Evolutionary conservation across 2,797 vertebrate genomes (phyloP).

Genomic region (Philypnodon macrostomus): DNA sequence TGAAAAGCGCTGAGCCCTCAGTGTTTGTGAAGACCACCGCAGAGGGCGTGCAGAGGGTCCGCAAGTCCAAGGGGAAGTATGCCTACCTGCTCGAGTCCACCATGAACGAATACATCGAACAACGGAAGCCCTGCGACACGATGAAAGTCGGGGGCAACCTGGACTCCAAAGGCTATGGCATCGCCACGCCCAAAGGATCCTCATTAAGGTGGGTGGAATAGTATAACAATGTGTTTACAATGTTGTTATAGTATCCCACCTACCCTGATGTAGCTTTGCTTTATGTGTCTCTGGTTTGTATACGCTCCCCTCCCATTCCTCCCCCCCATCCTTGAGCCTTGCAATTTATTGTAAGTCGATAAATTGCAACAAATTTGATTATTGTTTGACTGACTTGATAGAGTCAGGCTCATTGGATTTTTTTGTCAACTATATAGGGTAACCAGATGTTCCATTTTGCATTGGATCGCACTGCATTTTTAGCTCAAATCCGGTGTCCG

Average conservation of each 20-base stretch:
- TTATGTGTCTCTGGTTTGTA: conserved; percentile 98
- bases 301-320: conserved; percentile 72
- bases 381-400: conserved; percentile 15
- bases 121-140: conserved; percentile 98
- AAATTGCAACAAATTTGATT: conserved; percentile 68
- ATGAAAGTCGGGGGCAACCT: conserved; percentile 99
- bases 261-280: conserved; percentile 99
- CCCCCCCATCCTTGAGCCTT: conserved; percentile 54
- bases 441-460: no score
- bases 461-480: no score
- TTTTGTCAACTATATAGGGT: no score
- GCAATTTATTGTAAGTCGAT: conserved; percentile 81
- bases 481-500: no score
- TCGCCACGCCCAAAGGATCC: conserved; percentile 99
- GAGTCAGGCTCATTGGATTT: conserved; percentile 25
- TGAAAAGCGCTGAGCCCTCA: conserved; percentile 97
- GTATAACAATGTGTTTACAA: conserved; percentile 99
- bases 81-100: conserved; percentile 99
- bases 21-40: conserved; percentile 99
- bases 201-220: conserved; percentile 99
- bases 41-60: conserved; percentile 94
- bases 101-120: conserved; percentile 99
- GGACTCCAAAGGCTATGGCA: conserved; percentile 99
- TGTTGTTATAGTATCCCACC: conserved; percentile 99
- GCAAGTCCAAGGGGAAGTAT: conserved; percentile 99